Evolutionary conservation across 2,797 vertebrate genomes (phyloP).

Genomic region (Adrianichthys oophorus): DNA sequence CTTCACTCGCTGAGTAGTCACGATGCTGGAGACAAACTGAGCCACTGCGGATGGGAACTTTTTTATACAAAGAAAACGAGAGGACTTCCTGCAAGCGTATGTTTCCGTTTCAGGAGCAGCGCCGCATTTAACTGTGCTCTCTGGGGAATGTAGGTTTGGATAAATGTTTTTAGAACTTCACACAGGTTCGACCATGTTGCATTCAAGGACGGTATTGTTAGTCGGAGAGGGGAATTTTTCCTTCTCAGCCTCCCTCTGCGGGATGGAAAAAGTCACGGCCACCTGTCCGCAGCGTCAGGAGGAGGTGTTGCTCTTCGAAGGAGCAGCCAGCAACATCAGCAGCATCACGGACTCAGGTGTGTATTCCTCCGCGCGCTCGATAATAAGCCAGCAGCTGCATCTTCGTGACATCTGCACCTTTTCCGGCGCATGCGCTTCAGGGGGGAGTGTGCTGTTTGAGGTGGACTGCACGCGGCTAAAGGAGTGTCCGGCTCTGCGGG

Average conservation of each 20-base stretch:
- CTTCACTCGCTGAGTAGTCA: too few relatives aligned
- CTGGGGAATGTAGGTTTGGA: not conserved
- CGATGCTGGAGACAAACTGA: too few relatives aligned
- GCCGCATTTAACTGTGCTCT: not conserved
- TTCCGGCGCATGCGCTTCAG: conserved; percentile 60
- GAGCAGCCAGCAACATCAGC: conserved; percentile 72
- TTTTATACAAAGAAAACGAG: too few relatives aligned
- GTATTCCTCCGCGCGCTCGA: too few relatives aligned
- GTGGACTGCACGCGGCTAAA: conserved; percentile 87
- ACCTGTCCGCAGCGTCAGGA: conserved; percentile 83
- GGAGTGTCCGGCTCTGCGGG: conserved; percentile 69
- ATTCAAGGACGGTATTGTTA: conserved; percentile 75
- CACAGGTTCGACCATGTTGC: conserved; percentile 41
- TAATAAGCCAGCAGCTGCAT: too few relatives aligned
- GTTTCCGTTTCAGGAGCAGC: too few relatives aligned
- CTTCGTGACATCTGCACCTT: not conserved
- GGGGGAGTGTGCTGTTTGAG: conserved; percentile 82
- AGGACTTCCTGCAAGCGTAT: too few relatives aligned
- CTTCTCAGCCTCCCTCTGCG: conserved; percentile 81
- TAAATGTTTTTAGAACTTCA: not conserved
- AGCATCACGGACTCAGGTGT: conserved; percentile 81
- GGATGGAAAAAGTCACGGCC: conserved; percentile 73
- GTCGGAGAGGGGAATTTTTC: conserved; percentile 98
- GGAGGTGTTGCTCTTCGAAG: conserved; percentile 63
- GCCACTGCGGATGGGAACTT: too few relatives aligned